Evolutionary conservation across 2,113 vertebrate species (phyloP).

Genomic region (Gopherus flavomarginatus): DNA sequence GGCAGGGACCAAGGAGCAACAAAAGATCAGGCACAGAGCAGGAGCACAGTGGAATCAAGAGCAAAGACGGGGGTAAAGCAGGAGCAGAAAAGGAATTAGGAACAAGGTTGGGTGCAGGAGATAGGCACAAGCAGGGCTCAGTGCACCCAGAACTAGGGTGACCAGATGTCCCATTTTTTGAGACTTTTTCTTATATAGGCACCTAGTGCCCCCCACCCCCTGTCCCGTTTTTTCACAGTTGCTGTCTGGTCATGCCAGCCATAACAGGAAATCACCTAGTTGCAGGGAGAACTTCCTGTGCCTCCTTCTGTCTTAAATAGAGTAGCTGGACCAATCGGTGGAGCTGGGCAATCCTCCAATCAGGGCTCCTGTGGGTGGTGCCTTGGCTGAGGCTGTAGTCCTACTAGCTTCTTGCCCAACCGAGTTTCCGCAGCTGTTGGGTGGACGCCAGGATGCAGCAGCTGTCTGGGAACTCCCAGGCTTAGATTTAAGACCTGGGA

Average conservation of each 20-base stretch:
- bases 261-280: background rate
- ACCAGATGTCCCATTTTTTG: no score
- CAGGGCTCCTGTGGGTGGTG: background rate
- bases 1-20: background rate
- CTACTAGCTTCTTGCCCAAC: background rate
- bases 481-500: background rate
- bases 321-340: background rate
- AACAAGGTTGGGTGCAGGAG: background rate
- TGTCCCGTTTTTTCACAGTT: no score
- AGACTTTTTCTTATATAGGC: no score
- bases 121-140: background rate
- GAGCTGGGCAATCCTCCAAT: background rate
- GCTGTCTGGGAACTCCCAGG: background rate
- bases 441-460: background rate
- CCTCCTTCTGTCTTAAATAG: background rate
- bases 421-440: background rate
- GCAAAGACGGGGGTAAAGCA: background rate
- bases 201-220: no score
- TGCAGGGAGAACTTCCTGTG: background rate
- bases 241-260: no score
- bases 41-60: background rate
- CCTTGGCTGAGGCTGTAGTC: background rate
- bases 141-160: background rate
- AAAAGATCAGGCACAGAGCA: background rate
- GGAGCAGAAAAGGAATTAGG: background rate